Conservation (phyloP, 1,140 invertebrate genomes). For the Uloborus diversus region DNA sequence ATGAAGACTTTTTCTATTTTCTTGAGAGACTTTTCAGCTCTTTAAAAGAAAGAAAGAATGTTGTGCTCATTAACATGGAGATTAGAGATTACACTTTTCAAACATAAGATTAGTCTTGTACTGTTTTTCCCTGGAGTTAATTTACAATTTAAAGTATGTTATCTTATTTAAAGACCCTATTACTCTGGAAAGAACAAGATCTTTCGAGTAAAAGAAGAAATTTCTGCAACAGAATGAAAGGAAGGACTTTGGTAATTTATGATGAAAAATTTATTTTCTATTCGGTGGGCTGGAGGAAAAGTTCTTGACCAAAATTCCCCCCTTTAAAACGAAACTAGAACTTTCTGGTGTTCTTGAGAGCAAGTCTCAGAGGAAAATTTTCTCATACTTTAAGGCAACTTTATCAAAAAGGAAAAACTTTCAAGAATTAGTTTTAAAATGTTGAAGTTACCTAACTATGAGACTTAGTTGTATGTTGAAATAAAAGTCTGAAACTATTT, state of each 20-base stretch:
- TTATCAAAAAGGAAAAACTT: no score
- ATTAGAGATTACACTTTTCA: constrained; percentile 47
- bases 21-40: not conserved
- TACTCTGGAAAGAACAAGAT: not conserved
- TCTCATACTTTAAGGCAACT: no score
- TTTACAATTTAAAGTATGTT: constrained; percentile 50
- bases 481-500: no score
- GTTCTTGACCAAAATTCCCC: not conserved
- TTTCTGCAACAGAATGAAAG: not conserved
- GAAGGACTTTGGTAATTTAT: constrained; percentile 12
- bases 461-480: no score
- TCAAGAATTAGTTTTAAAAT: no score
- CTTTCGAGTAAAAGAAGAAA: not conserved
- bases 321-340: not conserved
- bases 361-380: no score
- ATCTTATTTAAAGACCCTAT: constrained; percentile 21
- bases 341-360: no score
- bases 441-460: no score
- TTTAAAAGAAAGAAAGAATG: constrained; percentile 14
- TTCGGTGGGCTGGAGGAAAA: not conserved
- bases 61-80: constrained; percentile 27
- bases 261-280: not conserved
- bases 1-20: no score
- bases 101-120: constrained; percentile 19
- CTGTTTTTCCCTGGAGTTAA: constrained; percentile 22